Evolutionary conservation across 2,888 invertebrate genomes (phyloP).

Genomic region (Sminthurides aquaticus): DNA sequence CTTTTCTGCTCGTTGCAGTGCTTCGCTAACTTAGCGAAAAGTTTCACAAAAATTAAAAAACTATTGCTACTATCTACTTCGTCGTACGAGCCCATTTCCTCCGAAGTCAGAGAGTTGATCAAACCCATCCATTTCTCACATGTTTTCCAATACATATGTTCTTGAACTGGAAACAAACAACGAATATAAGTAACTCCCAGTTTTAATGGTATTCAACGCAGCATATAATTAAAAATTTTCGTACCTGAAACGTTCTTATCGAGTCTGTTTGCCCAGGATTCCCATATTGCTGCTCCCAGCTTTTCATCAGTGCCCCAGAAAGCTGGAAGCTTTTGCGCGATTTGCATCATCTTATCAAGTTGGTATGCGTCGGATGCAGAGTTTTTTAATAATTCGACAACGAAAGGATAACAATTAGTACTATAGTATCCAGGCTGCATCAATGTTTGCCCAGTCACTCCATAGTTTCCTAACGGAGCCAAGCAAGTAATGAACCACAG

Average conservation of each 20-base stretch:
- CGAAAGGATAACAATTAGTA: constrained; percentile 24
- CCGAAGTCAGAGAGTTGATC: constrained; percentile 1
- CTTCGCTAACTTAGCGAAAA: constrained; percentile 24
- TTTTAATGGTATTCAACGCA: neutral
- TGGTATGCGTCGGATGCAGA: neutral
- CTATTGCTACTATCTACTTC: neutral
- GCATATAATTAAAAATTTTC: neutral
- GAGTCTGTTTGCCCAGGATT: neutral
- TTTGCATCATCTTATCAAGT: neutral
- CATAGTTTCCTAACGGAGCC: constrained; percentile 28
- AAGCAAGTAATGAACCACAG: constrained; percentile 34
- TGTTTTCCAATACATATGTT: constrained; percentile 25
- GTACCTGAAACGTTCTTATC: neutral
- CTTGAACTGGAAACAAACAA: constrained; percentile 14
- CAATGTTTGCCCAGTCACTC: constrained; percentile 19
- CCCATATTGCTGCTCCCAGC: neutral
- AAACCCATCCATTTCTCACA: constrained; percentile 29
- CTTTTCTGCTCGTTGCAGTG: constrained; percentile 19
- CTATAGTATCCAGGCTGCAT: neutral
- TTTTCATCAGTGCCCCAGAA: neutral
- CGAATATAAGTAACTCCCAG: neutral
- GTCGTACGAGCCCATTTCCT: neutral
- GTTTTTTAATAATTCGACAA: constrained; percentile 24
- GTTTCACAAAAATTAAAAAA: constrained; percentile 29
- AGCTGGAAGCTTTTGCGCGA: neutral